Conservation (phyloP, 2,888 invertebrate genomes). For the Acanthosepion lycidas region DNA sequence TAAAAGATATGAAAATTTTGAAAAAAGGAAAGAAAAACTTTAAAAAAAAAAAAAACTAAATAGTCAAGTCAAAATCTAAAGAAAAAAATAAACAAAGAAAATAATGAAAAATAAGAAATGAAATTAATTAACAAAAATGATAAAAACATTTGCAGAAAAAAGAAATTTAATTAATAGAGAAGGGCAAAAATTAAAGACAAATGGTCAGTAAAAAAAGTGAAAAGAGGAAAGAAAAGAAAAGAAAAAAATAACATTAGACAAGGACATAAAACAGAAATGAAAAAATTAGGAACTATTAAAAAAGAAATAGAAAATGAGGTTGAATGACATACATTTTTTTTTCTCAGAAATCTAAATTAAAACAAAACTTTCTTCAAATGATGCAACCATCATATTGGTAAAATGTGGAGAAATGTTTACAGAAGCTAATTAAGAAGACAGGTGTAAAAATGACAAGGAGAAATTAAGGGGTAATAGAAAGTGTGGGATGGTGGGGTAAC, state of each 20-base stretch:
- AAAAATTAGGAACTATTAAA: neutral
- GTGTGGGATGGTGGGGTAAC: neutral
- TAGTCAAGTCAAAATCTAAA: neutral
- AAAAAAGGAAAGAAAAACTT: neutral
- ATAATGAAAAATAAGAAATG: neutral
- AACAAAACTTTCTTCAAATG: neutral
- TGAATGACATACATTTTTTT: neutral
- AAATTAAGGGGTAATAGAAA: neutral
- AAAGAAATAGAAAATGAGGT: neutral
- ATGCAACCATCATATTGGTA: neutral
- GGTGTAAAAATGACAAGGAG: neutral
- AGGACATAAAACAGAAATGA: neutral
- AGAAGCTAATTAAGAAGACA: neutral
- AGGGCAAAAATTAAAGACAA: neutral
- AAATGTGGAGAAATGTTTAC: neutral
- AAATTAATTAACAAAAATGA: neutral
- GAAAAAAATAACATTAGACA: neutral
- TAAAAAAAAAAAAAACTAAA: neutral
- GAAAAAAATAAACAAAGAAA: neutral
- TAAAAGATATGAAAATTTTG: neutral
- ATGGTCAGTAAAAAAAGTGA: neutral
- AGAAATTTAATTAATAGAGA: neutral
- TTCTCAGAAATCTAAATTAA: neutral
- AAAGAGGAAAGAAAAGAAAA: neutral
- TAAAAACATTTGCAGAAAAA: neutral